Evolutionary conservation across 2,888 invertebrate genomes (phyloP), one percentile per base, ranked within the genome.

Genomic region (Agapetus fuscipes): DNA sequence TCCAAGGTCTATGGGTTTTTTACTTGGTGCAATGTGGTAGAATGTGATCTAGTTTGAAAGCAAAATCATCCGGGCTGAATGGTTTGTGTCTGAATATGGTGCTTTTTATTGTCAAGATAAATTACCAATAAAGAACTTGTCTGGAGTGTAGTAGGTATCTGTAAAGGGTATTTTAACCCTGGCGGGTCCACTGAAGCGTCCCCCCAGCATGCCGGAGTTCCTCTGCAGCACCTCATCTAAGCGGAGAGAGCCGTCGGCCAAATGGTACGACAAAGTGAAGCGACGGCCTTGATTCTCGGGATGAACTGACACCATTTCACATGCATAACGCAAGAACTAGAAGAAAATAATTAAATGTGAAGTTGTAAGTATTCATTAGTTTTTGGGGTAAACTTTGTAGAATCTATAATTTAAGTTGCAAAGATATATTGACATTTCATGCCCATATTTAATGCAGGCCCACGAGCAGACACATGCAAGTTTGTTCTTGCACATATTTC

Each of bases 51-150:
- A n/a, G n/a, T n/a, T n/a, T n/a, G n/a, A n/a, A n/a, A n/a, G n/a
- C n/a, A n/a, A n/a, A n/a, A n/a, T n/a, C n/a, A n/a, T n/a, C n/a
- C n/a, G n/a, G n/a, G n/a, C n/a, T n/a, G n/a, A n/a, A n/a, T n/a
- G n/a, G n/a, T n/a, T n/a, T n/a, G n/a, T n/a, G n/a, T n/a, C n/a
- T n/a, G n/a, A n/a, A n/a, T n/a, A n/a, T n/a, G n/a, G n/a, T n/a
- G n/a, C n/a, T n/a, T n/a, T n/a, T n/a, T n/a, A n/a, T n/a, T n/a
- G n/a, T n/a, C n/a, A n/a, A n/a, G n/a, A n/a, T n/a, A n/a, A n/a
- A n/a, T n/a, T 49, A 74, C 88, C 89, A 45, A 90, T 80, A 55
- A 71, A 80, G 56, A 91, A 83, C 62, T 83, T 85, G 20, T 76
- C 76, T 1, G 88, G 84, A 0, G 81, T 80, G 53, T 80, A 89